These are phyloP conservation scores for Actenoides lindsayi DNA, from an alignment of 2,113 vertebrate species.

Conservation along the genomic window DNA sequence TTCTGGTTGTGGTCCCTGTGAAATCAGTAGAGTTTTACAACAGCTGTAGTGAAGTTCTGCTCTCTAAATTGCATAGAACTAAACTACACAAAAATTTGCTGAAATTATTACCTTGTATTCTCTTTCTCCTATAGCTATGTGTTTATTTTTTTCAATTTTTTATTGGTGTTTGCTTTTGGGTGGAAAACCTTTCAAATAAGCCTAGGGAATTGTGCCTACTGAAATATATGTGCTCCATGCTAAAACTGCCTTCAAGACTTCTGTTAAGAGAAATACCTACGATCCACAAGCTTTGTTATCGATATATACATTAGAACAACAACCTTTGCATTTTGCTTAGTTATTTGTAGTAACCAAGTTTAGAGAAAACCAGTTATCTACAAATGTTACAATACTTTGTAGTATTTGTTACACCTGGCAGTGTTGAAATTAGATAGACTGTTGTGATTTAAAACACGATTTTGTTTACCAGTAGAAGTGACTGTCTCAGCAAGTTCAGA, in stretches of 20 bases:
- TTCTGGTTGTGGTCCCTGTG: not conserved
- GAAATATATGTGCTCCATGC: not conserved
- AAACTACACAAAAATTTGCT: not conserved
- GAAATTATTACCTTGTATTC: not conserved
- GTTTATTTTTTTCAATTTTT: not conserved
- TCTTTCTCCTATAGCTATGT: not conserved
- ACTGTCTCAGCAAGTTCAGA: not conserved
- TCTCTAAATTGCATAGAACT: not conserved
- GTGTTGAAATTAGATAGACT: not conserved
- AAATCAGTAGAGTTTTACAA: not conserved
- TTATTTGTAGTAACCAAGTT: not conserved
- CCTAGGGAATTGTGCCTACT: not conserved
- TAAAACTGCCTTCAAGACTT: not conserved
- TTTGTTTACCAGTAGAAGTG: not conserved
- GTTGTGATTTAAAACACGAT: not conserved
- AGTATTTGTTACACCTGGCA: not conserved
- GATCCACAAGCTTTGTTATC: not conserved
- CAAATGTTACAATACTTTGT: not conserved
- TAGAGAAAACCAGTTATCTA: not conserved
- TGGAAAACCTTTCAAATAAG: not conserved
- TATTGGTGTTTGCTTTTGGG: not conserved
- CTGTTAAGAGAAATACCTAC: not conserved
- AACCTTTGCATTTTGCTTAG: not conserved
- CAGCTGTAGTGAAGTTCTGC: not conserved
- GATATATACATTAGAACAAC: not conserved